Evolutionary conservation across 2,797 vertebrate species (phyloP).

Genomic region (Enteromius fasciolatus): DNA sequence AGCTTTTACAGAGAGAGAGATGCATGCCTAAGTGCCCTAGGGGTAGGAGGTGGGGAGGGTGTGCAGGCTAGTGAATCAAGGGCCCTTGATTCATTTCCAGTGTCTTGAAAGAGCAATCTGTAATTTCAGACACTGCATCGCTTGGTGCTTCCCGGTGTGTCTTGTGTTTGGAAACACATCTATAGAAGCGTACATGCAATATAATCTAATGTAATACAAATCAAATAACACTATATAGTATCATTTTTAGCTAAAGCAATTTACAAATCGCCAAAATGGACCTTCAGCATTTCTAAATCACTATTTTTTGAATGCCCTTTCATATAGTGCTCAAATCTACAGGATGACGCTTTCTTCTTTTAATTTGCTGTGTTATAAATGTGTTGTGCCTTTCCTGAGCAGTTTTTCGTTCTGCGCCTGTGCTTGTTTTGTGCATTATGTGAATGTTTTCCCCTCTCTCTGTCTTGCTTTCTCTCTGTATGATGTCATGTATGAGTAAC

Average conservation of each 20-base stretch:
- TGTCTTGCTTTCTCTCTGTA: slow-evolving; percentile 51
- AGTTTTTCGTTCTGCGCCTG: slow-evolving; percentile 35
- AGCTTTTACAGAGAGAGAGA: slow-evolving; percentile 44
- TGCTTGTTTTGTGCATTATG: slow-evolving; percentile 57
- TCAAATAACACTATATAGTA: neutral
- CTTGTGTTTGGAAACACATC: neutral
- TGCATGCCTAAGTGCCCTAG: slow-evolving; percentile 38
- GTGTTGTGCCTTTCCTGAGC: neutral
- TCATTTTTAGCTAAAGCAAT: neutral
- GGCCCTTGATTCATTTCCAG: slow-evolving; percentile 32
- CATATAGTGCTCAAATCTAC: neutral
- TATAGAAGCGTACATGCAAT: neutral
- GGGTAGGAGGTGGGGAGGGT: slow-evolving; percentile 3
- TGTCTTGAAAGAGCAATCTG: slow-evolving; percentile 37
- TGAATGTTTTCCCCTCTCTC: slow-evolving; percentile 17
- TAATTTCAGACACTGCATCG: slow-evolving; percentile 29
- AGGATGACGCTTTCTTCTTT: neutral
- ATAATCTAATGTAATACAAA: neutral
- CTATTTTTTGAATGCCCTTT: neutral
- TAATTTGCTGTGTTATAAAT: slow-evolving; percentile 20
- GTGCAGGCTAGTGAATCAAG: slow-evolving; percentile 10
- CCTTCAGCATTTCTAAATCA: neutral
- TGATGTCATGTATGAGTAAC: slow-evolving; percentile 82
- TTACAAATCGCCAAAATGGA: neutral
- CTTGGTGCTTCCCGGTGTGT: neutral